A percentile compares a stretch with the other conserved stretches of the same genome.
These are phyloP conservation scores for Thamnophis sirtalis DNA, from an alignment of 2,113 vertebrate species.

Conservation along the genomic window DNA sequence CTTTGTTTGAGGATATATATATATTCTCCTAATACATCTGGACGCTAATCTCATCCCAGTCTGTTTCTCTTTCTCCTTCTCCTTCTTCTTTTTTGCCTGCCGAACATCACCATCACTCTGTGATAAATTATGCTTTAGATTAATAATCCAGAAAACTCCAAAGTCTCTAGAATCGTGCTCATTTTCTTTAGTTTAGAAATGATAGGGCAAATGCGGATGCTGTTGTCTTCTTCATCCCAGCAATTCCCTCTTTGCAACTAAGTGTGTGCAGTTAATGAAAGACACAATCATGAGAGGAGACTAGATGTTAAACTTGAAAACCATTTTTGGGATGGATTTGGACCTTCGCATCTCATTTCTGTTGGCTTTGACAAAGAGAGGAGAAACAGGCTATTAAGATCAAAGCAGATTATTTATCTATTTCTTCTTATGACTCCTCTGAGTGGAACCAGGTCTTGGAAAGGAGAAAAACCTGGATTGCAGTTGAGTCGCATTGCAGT, in stretches of 20 bases:
- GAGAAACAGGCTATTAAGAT: conserved; percentile 46
- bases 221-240: conserved; percentile 2
- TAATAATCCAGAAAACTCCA: background rate
- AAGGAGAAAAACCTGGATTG: background rate
- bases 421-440: conserved; percentile 47
- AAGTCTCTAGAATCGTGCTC: background rate
- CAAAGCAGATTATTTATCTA: conserved; percentile 36
- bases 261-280: background rate
- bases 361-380: conserved; percentile 59
- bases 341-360: conserved; percentile 49
- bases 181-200: conserved; percentile 1
- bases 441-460: conserved; percentile 42
- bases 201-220: fast-evolving
- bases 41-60: background rate
- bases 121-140: background rate
- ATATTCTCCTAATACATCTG: background rate
- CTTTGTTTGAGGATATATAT: background rate
- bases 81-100: background rate
- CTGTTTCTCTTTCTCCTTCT: background rate
- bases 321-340: conserved; percentile 42
- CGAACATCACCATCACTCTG: background rate
- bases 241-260: background rate
- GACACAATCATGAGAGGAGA: background rate
- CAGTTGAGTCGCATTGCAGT: conserved; percentile 39
- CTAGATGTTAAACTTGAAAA: background rate